Conservation (phyloP, 2,888 invertebrate species). For the Nymphalis polychloros region DNA sequence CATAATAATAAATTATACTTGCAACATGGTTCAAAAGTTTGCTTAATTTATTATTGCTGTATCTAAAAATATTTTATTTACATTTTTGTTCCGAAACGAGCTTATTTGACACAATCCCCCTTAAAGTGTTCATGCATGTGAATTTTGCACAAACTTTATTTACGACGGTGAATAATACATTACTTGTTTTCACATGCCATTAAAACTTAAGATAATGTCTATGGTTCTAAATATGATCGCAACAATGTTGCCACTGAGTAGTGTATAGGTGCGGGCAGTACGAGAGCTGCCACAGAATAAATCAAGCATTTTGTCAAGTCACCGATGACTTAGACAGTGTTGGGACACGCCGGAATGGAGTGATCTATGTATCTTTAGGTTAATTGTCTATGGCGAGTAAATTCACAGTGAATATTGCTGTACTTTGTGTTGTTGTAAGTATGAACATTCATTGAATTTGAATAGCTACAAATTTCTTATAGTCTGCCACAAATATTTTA, state of each 20-base stretch:
- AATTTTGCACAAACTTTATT: no score
- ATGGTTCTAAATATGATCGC: not conserved
- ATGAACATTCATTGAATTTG: slow-evolving; percentile 17
- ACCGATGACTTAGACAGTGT: slow-evolving; percentile 47
- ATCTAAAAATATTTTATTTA: no score
- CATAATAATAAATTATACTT: no score
- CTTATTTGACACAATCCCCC: no score
- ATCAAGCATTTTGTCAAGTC: slow-evolving; percentile 55
- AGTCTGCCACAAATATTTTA: not conserved
- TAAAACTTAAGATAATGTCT: not conserved
- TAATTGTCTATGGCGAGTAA: slow-evolving; percentile 59
- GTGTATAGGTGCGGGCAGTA: not conserved
- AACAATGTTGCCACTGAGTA: slow-evolving; percentile 7
- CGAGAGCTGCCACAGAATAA: slow-evolving; percentile 40
- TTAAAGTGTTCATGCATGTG: no score
- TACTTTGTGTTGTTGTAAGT: slow-evolving; percentile 33
- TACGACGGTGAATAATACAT: not conserved
- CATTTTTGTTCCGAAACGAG: no score
- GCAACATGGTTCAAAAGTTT: no score
- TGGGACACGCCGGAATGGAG: slow-evolving; percentile 47
- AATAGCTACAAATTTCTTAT: not conserved
- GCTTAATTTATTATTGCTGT: no score
- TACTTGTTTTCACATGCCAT: no score
- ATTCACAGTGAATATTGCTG: slow-evolving; percentile 43
- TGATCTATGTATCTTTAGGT: slow-evolving; percentile 58